Conservation (phyloP, 2,888 invertebrate genomes). For the Syrphus vitripennis region DNA sequence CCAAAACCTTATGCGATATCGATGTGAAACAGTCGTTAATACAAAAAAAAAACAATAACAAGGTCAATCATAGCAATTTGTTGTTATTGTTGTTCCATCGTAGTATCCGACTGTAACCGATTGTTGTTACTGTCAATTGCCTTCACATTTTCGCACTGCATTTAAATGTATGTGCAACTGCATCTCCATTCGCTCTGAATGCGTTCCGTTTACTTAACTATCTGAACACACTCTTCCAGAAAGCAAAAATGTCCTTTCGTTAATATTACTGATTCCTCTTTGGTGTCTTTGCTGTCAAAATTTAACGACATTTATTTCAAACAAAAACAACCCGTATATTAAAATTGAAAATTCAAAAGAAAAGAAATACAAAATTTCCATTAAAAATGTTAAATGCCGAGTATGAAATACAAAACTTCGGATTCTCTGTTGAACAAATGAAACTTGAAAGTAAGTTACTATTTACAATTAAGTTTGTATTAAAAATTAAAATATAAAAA, state of each 20-base stretch:
- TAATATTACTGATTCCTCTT: neutral
- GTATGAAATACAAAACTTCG: slow-evolving; percentile 75
- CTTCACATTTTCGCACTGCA: no score
- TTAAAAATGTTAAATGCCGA: slow-evolving; percentile 72
- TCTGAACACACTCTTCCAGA: neutral
- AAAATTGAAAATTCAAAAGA: neutral
- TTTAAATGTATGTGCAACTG: no score
- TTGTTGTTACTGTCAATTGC: no score
- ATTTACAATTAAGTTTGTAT: neutral
- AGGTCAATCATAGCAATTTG: no score
- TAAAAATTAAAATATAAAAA: neutral
- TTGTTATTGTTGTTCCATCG: no score
- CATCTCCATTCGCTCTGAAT: no score
- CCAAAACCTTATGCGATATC: no score
- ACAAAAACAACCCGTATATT: neutral
- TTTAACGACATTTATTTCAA: slow-evolving; percentile 38
- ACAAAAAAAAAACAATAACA: no score
- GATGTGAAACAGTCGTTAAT: no score
- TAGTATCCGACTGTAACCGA: no score
- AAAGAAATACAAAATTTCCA: neutral
- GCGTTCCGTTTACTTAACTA: neutral
- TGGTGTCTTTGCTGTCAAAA: slow-evolving; percentile 27
- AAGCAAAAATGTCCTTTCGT: slow-evolving; percentile 17
- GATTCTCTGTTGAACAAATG: slow-evolving; percentile 74
- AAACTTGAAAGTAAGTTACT: slow-evolving; percentile 74